phyloP scores from a whole-genome alignment of 2,797 vertebrate species.

The Euphonia xanthogaster region DNA sequence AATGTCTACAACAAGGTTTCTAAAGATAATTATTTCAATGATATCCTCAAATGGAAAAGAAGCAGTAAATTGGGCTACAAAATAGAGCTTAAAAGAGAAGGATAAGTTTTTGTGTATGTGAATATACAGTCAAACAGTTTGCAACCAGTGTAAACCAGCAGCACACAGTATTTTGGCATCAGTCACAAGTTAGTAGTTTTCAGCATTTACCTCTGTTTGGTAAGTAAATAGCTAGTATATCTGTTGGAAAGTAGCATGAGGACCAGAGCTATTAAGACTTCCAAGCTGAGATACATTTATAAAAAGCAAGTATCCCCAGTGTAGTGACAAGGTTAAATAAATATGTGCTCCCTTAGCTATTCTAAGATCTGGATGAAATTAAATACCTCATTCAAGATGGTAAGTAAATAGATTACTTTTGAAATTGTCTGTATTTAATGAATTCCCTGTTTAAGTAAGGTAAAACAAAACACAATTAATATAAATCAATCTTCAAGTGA shows the following conservation, averaged over 20 bases:
- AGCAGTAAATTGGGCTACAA: not conserved
- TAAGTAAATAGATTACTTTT: not conserved
- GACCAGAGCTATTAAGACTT: not conserved
- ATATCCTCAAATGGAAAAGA: not conserved
- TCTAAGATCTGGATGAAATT: not conserved
- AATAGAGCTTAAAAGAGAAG: not conserved
- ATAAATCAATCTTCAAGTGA: not conserved
- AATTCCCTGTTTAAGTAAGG: not conserved
- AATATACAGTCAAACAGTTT: not conserved
- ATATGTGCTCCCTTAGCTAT: not conserved
- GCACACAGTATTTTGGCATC: not conserved
- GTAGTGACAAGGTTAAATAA: not conserved
- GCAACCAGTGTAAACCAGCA: not conserved
- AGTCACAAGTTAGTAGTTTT: not conserved
- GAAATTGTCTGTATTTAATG: not conserved
- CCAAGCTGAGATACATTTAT: not conserved
- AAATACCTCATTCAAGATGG: not conserved
- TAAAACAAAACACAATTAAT: not conserved
- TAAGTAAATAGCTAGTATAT: not conserved
- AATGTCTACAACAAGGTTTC: not conserved
- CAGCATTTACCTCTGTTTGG: not conserved
- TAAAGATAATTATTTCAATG: not conserved
- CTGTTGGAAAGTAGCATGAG: not conserved
- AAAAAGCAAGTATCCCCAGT: not conserved
- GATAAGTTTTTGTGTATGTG: not conserved